A percentile compares a stretch with the other conserved stretches of the same genome.
Conservation (phyloP, 2,113 vertebrate genomes). For the Ciconia maguari region DNA sequence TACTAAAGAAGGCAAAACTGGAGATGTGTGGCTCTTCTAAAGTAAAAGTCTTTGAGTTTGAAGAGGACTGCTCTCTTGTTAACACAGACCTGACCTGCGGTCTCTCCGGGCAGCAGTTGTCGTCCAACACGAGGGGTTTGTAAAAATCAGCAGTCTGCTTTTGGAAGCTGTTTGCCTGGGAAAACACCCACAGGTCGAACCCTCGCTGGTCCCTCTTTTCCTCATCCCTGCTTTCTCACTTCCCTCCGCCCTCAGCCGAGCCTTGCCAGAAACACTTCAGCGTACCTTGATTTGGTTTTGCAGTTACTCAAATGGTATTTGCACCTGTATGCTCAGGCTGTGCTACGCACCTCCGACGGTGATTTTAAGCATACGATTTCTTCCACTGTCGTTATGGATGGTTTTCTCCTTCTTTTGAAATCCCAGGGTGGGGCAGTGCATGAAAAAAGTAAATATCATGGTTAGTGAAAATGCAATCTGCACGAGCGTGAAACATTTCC, state of each 20-base stretch:
- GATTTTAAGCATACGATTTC: fast-evolving
- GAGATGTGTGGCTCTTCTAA: neutral
- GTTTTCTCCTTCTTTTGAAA: neutral
- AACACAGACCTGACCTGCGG: fast-evolving
- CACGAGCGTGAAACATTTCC: neutral
- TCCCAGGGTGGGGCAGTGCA: fast-evolving
- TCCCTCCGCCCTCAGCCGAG: neutral
- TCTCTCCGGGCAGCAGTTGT: neutral
- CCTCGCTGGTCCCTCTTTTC: fast-evolving
- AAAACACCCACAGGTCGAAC: neutral
- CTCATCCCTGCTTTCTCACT: neutral
- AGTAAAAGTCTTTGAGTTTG: neutral
- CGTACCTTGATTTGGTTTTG: neutral
- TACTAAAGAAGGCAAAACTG: neutral
- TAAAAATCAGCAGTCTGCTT: neutral
- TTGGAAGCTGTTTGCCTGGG: neutral
- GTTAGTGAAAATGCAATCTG: neutral
- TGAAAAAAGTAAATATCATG: neutral
- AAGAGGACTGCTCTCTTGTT: neutral
- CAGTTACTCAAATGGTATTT: neutral
- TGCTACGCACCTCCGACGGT: fast-evolving
- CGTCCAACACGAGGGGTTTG: fast-evolving
- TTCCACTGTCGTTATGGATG: fast-evolving
- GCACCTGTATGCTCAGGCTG: neutral
- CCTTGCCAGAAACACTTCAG: neutral